A percentile compares a stretch with the other conserved stretches of the same genome.
These are phyloP conservation scores for Theropithecus gelada DNA, from an alignment of 2,113 vertebrate genomes.

Conservation along the genomic window DNA sequence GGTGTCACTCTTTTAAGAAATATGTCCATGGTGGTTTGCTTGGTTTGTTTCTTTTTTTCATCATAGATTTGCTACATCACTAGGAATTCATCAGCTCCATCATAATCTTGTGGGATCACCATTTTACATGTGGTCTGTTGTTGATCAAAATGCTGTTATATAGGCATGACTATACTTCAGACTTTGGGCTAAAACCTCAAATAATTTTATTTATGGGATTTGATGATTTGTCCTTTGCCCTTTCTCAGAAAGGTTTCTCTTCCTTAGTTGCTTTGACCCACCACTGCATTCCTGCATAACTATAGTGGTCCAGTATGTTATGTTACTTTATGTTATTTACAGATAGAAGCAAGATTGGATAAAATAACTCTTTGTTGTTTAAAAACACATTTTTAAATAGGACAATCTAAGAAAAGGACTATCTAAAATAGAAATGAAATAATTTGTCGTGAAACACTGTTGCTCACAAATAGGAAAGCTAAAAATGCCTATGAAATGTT, in stretches of 20 bases:
- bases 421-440: not conserved
- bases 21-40: not conserved
- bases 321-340: not conserved
- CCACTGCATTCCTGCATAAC: not conserved
- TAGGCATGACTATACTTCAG: not conserved
- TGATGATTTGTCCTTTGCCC: not conserved
- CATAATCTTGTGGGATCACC: not conserved
- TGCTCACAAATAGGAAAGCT: not conserved
- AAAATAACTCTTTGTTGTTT: not conserved
- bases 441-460: not conserved
- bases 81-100: not conserved
- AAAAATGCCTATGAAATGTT: not conserved
- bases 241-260: not conserved
- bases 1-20: not conserved
- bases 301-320: not conserved
- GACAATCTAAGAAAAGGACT: not conserved
- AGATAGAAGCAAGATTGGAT: not conserved
- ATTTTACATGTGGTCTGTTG: not conserved
- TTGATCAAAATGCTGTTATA: not conserved
- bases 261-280: not conserved
- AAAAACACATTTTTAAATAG: not conserved
- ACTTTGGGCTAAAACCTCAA: not conserved
- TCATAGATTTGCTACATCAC: not conserved
- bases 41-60: not conserved
- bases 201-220: not conserved